Base-by-base conservation (phyloP, 2,113 vertebrate genomes). In the Clarias gariepinus region DNA sequence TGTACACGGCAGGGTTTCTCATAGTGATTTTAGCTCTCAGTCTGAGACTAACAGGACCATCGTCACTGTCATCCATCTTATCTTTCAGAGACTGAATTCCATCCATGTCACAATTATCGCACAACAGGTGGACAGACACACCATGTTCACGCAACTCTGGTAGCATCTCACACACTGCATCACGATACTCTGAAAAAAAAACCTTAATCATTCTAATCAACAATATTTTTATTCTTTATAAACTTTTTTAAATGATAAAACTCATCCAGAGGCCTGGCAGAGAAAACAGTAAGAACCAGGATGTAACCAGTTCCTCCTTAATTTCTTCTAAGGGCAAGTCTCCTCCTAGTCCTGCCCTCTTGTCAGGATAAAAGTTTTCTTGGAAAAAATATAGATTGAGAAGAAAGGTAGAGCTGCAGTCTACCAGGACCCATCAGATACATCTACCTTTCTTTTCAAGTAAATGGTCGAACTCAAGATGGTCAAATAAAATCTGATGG, bases 121-220 rank as follows among this genome's bases (percentile, higher is more conserved):
- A 92, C 81, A 97, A 63, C 13, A 95, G 94, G 86, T 93, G 96
- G 78, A 97, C 74, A 0, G 76, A 85, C 80, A 95, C 93, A 0
- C 93, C 90, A 73, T 95, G 94, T 91, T 96, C 93, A 81, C 90
- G 87, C 87, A 97, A 91, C 86, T 63, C 86, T 9, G 95, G 94
- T 28, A 97, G 86, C 58, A 97, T 90, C 90, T 97, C 97, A 86
- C 96, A 94, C 86, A 97, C 89, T 8, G 94, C 92, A 11, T 89
- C 91, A 79, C 93, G 93, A 15, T 96, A 84, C 3, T 96, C 96
- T 97, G 90, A 53, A 53, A 86, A 60, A 28, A 81, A 47, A 25
- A 77, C 23, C 76, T 3, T n/a, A 52, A 25, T n/a, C 47, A 25
- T 23, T 21, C 52, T 5, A 52, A 41, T 41, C 21, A 25, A n/a